Evolutionary conservation across 1,140 invertebrate genomes (phyloP), one percentile per base, ranked within the genome.

Genomic region (Macrotrachela quadricornifera): DNA sequence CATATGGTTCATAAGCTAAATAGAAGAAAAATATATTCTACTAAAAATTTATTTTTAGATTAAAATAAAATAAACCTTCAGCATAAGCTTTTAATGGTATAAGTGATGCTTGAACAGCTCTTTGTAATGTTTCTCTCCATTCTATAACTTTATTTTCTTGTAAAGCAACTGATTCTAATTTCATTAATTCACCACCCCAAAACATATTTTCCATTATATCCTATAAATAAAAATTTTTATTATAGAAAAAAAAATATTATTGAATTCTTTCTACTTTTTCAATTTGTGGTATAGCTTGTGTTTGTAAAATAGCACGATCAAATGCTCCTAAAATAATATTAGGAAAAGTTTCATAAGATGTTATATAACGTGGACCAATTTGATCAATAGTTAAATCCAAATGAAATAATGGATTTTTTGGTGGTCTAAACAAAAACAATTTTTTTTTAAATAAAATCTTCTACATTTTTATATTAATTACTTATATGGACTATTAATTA

Each of bases 211-310:
- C 71, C 63, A 82, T 63, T 4, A 82, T 71, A 57, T 72, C 74
- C n/a, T 79, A 73, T 30, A 58, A 56, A 12, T 16, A 21, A 44
- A 46, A 50, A 38, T 43, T 21, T 8, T 30, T 10, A 45, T 53
- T 3, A 15, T 2, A 38, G 1, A 17, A 11, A 46, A 17, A 16
- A 17, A 47, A 14, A 46, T 21, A 44, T 42, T 17, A n/a, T 44
- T 10, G 14, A 4, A 8, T 30, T 8, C 8, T 12, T 49, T 46
- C 48, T 47, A 68, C 67, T 65, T 68, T 68, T 58, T 81, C 78
- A 14, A 81, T 71, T 65, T 81, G 79, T 15, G 70, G 74, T 16
- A 83, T 77, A 61, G 75, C 74, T 60, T 81, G 78, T 40, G 76
- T 78, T 10, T 74, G 68, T 42, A 66, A 71, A 10, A 82, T 67